Evolutionary conservation across 2,888 invertebrate species (phyloP).

Genomic region (Drosophila borborema): DNA sequence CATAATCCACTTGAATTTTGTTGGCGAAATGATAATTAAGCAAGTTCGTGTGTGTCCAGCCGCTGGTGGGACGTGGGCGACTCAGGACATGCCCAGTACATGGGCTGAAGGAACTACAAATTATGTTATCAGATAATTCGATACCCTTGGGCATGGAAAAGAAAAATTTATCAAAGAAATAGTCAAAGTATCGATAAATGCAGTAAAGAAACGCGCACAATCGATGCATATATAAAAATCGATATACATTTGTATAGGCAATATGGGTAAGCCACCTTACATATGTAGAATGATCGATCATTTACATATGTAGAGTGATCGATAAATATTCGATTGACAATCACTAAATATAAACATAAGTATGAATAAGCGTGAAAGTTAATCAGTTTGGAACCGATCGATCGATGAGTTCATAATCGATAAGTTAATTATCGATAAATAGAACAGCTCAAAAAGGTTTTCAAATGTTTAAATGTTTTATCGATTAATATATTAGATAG

Average conservation of each 20-base stretch:
- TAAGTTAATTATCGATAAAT: background rate
- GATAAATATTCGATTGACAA: background rate
- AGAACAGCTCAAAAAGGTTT: background rate
- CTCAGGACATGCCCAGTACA: slow-evolving; percentile 14
- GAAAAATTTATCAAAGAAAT: background rate
- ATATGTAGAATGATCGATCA: background rate
- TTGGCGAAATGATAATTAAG: slow-evolving; percentile 53
- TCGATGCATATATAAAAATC: background rate
- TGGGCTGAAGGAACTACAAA: background rate
- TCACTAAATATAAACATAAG: background rate
- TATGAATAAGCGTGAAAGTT: background rate
- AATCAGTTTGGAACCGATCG: background rate
- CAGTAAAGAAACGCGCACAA: background rate
- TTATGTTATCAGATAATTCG: background rate
- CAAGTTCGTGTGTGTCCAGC: slow-evolving; percentile 10
- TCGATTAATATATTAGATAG: too few species aligned
- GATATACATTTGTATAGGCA: too few species aligned
- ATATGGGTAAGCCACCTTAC: too few species aligned
- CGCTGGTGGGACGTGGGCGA: background rate
- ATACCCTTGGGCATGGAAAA: background rate
- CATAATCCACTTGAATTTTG: slow-evolving; percentile 50
- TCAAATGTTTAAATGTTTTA: too few species aligned
- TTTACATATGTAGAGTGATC: too few species aligned
- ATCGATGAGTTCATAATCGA: background rate
- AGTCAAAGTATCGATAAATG: background rate